These are phyloP conservation scores for Harlomillsia oculata DNA, from an alignment of 1,140 invertebrate species.

Conservation along the genomic window DNA sequence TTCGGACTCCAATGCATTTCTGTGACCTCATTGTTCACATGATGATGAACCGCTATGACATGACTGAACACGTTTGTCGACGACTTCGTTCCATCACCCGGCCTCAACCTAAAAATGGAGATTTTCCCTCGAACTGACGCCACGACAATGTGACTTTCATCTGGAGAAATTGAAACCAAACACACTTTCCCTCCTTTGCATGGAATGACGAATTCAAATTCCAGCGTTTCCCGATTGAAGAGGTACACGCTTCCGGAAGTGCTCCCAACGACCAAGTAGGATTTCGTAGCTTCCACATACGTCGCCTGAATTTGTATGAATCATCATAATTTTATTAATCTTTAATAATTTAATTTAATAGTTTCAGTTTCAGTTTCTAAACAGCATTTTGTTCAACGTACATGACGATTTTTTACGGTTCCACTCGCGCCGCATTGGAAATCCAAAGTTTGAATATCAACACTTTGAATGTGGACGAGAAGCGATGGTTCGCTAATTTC, in stretches of 20 bases:
- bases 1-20: conserved; percentile 34
- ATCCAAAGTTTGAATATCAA: conserved; percentile 27
- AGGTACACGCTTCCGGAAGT: conserved; percentile 29
- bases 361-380: not conserved
- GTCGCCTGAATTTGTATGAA: conserved; percentile 22
- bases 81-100: not conserved
- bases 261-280: conserved; percentile 26
- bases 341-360: not conserved
- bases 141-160: conserved; percentile 30
- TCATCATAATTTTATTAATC: no score
- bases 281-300: conserved; percentile 30
- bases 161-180: conserved; percentile 20
- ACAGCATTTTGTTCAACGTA: not conserved
- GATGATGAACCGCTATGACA: conserved; percentile 22
- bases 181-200: conserved; percentile 34
- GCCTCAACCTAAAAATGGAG: conserved; percentile 19
- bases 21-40: conserved; percentile 28
- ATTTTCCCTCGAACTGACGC: conserved; percentile 29
- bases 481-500: conserved; percentile 7
- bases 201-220: conserved; percentile 32
- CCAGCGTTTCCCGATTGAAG: conserved; percentile 20
- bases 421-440: no score
- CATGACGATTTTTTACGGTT: conserved; percentile 14
- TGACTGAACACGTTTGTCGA: conserved; percentile 10
- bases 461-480: conserved; percentile 26